Base-by-base conservation (phyloP, 2,113 vertebrate genomes). In the Cranoglanis bouderius region DNA sequence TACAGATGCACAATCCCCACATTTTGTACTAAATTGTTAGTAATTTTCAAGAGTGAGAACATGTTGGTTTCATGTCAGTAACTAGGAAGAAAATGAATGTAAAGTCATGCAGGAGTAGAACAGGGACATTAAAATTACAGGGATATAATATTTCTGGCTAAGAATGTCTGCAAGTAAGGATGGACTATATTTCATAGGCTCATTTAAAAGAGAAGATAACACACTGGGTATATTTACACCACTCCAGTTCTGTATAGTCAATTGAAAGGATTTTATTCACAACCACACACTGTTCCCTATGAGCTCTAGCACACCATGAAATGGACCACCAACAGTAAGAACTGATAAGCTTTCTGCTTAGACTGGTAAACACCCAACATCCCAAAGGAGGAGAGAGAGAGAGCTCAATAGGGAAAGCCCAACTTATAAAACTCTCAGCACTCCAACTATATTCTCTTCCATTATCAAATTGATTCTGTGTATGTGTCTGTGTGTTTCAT, bases 391-490 rank as follows among this genome's bases (percentile, higher is more conserved):
- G 32, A n/a, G 55, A 16, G 3, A 35, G 3, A 61, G 40, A 61
- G 14, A 59, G 53, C 38, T 84, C 59, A 46, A 87, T 49, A 78
- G 43, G 63, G 38, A 81, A 6, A 86, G 78, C 32, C 67, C 51
- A 83, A 88, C 77, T 86, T 77, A 32, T 8, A 21, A 83, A 35
- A 43, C 67, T 82, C 59, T 87, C 83, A 72, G 86, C 84, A 88
- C 46, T 88, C 70, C 29, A 26, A 26, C 89, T 55, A 70, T 51
- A 90, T 91, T 88, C 82, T 91, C 88, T 92, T 82, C 81, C 75
- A 87, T 94, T 90, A 93, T 91, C 75, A 59, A 90, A 92, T 90
- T 13, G 88, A 92, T 92, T 77, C 32, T 86, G 21, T 32, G 2
- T 29, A 49, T 49, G 38, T 49, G 14, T 51, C 24, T 70, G 9